These are phyloP conservation scores for Poecilia wingei DNA, from an alignment of 2,797 vertebrate species.

Conservation along the genomic window DNA sequence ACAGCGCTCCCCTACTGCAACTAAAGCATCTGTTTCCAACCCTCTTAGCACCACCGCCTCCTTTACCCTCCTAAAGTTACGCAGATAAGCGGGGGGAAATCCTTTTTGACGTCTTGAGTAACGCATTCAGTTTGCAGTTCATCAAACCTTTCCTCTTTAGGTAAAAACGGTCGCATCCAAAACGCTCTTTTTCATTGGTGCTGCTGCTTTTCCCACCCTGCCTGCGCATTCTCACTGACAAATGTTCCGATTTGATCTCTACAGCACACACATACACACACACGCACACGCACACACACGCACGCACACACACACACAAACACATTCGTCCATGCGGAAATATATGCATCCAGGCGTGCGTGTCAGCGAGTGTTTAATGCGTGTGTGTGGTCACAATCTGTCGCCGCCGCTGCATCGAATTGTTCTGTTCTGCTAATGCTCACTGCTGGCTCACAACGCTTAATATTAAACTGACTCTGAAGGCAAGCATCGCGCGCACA, in stretches of 20 bases:
- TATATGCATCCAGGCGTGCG: neutral
- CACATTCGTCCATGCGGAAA: neutral
- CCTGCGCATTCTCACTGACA: slow-evolving; percentile 27
- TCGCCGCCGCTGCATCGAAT: slow-evolving; percentile 14
- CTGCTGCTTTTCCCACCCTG: slow-evolving; percentile 42
- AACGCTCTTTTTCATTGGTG: slow-evolving; percentile 66
- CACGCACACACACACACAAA: neutral
- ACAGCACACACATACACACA: neutral
- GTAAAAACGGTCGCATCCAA: slow-evolving; percentile 65
- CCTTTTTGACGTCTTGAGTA: slow-evolving; percentile 75
- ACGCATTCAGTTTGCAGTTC: slow-evolving; percentile 67
- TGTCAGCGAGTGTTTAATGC: neutral
- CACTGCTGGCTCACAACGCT: slow-evolving; percentile 21
- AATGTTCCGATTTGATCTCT: slow-evolving; percentile 15
- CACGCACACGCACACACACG: no score
- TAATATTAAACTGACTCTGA: slow-evolving; percentile 38
- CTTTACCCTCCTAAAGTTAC: slow-evolving; percentile 63
- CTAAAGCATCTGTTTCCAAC: slow-evolving; percentile 36
- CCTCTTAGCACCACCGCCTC: slow-evolving; percentile 40
- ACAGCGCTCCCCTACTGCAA: slow-evolving; percentile 21
- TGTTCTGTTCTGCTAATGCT: slow-evolving; percentile 27
- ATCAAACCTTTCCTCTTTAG: slow-evolving; percentile 52
- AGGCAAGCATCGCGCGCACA: slow-evolving; percentile 17
- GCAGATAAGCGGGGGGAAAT: slow-evolving; percentile 67
- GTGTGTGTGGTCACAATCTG: slow-evolving; percentile 1